These are phyloP conservation scores for Clivina fossor DNA, from an alignment of 2,888 invertebrate genomes.

Conservation along the genomic window DNA sequence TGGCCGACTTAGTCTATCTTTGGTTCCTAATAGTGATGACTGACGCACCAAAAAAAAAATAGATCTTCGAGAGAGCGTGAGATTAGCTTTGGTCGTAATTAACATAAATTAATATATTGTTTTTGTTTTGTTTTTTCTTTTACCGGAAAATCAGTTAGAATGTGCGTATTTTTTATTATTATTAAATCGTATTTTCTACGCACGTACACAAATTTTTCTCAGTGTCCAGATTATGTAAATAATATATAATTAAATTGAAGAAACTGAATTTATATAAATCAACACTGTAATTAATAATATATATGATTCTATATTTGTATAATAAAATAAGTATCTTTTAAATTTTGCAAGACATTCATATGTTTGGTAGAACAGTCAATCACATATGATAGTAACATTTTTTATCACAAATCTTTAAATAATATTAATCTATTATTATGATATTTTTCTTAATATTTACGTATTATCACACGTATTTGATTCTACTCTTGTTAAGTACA, in stretches of 20 bases:
- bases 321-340: too few species aligned
- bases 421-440: too few species aligned
- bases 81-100: slow-evolving; percentile 31
- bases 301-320: too few species aligned
- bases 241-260: neutral
- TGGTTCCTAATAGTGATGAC: too few species aligned
- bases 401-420: too few species aligned
- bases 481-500: too few species aligned
- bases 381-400: too few species aligned
- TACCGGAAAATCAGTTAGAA: slow-evolving; percentile 46
- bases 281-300: too few species aligned
- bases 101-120: slow-evolving; percentile 37
- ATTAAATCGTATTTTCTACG: slow-evolving; percentile 39
- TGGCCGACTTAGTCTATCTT: slow-evolving; percentile 18
- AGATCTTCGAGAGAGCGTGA: slow-evolving; percentile 18
- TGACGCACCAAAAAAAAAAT: slow-evolving; percentile 22
- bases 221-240: neutral
- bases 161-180: slow-evolving; percentile 40
- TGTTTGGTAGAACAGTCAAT: too few species aligned
- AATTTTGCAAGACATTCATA: too few species aligned
- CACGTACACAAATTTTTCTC: neutral
- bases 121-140: slow-evolving; percentile 34
- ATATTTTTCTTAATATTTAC: too few species aligned
- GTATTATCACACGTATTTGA: too few species aligned
- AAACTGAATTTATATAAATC: neutral